These are phyloP conservation scores for Halcyon senegalensis DNA, from an alignment of 2,113 vertebrate genomes.

Conservation along the genomic window DNA sequence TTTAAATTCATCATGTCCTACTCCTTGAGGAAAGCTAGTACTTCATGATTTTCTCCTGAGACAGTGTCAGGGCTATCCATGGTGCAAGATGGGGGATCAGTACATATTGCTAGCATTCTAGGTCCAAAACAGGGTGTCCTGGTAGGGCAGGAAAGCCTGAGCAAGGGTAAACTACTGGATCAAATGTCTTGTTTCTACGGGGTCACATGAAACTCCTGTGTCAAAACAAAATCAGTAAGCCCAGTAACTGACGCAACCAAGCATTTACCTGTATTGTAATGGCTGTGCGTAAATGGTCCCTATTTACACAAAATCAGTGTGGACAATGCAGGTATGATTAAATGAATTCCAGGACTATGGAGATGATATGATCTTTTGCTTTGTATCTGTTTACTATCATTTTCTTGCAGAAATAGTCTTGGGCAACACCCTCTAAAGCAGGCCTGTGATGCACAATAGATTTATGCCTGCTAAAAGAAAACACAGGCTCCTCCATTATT, in stretches of 20 bases:
- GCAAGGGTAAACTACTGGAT: neutral
- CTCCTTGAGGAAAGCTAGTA: neutral
- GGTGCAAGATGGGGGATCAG: accelerated
- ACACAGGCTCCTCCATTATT: conserved; percentile 6
- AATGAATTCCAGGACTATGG: neutral
- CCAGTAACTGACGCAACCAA: neutral
- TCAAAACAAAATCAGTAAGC: neutral
- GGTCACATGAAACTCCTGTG: neutral
- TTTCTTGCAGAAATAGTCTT: conserved; percentile 9
- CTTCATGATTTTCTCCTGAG: neutral
- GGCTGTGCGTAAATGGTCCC: neutral
- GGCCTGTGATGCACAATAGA: neutral
- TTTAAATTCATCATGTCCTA: neutral
- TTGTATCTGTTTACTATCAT: neutral
- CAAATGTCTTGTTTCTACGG: neutral
- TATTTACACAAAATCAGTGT: neutral
- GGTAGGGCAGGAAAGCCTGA: neutral
- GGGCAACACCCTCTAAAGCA: neutral
- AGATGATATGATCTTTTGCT: neutral
- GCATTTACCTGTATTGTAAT: neutral
- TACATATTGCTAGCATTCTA: accelerated
- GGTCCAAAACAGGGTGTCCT: neutral
- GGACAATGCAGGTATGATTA: neutral
- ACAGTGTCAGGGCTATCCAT: no score
- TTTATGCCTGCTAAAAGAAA: conserved; percentile 32